These are phyloP conservation scores for Cephus spinipes DNA, from an alignment of 2,888 invertebrate species.

Conservation along the genomic window DNA sequence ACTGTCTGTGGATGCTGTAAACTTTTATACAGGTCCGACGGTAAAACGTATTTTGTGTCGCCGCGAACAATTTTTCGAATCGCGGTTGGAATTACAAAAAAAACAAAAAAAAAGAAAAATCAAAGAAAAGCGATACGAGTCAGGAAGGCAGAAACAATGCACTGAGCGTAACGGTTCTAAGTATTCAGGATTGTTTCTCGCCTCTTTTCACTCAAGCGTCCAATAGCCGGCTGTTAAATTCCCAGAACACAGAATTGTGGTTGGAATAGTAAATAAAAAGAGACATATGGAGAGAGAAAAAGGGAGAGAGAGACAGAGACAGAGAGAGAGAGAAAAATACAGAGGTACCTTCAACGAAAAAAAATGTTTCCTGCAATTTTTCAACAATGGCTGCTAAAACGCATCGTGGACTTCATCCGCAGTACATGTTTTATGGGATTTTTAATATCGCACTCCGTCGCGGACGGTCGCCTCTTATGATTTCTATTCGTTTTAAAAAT, in stretches of 20 bases:
- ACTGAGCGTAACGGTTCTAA: background rate
- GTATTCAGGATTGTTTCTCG: background rate
- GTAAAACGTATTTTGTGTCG: background rate
- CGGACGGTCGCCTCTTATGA: background rate
- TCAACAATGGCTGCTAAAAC: background rate
- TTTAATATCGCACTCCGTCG: background rate
- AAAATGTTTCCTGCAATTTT: background rate
- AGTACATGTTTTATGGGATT: background rate
- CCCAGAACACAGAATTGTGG: background rate
- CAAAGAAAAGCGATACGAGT: background rate
- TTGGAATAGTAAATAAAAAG: background rate
- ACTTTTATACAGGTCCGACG: constrained; percentile 9
- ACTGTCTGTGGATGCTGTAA: background rate
- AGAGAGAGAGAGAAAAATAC: background rate
- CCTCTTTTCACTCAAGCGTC: background rate
- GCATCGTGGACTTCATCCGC: background rate
- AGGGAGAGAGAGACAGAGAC: background rate
- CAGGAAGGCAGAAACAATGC: background rate
- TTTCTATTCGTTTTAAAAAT: background rate
- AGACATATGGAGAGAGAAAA: background rate
- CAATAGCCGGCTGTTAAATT: background rate
- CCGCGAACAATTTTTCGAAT: background rate
- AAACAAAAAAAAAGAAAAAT: background rate
- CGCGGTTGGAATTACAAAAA: background rate
- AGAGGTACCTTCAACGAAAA: background rate